Base-by-base conservation (phyloP, 92 coral and sea anemone genomes). In the Heteractis magnifica region DNA sequence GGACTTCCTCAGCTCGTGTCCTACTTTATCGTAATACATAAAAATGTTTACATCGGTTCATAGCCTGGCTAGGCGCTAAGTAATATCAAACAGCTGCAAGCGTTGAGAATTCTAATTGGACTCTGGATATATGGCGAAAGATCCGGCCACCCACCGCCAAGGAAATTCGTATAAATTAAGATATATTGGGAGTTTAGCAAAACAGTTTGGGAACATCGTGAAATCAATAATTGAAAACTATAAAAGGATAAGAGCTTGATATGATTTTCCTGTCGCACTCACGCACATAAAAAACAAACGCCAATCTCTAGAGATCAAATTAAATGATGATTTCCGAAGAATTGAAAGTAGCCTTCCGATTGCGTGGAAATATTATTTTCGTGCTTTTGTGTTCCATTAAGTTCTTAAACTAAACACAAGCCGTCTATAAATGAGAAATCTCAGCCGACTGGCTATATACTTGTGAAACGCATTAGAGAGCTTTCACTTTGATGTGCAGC, bases 21-120 rank as follows among this genome's bases (percentile, higher is more conserved):
- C 23, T 68, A 68, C 9, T 34, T 34, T 34, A 34, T 34, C 44
- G 44, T 34, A 34, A 34, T 34, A 34, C 49, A 13, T 68, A 68
- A 68, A 20, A 68, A 48, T 68, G 19, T 68, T 68, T 68, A 68
- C 73, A 68, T 68, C 49, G 10, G 49, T 20, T 34, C 44, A 34
- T 34, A 26, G 73, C 23, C 73, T 68, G 49, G 73, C 73, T 68
- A 13, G 44, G 73, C 73, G 10, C 73, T 15, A 64, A 64, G 71
- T 15, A 4, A 64, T 64, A 64, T 64, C 71, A 26, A 26, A 68
- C 73, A 68, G 44, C 73, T 68, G 73, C 49, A 50, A 68, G 26
- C 26, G 23, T 68, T 68, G 16, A 5, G 44, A 15, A 26, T 68
- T 23, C 23, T 68, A 68, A 68, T 68, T 68, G 73, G 73, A 68